These are phyloP conservation scores for Bos indicus DNA, from an alignment of 2,113 vertebrate species.

Conservation along the genomic window DNA sequence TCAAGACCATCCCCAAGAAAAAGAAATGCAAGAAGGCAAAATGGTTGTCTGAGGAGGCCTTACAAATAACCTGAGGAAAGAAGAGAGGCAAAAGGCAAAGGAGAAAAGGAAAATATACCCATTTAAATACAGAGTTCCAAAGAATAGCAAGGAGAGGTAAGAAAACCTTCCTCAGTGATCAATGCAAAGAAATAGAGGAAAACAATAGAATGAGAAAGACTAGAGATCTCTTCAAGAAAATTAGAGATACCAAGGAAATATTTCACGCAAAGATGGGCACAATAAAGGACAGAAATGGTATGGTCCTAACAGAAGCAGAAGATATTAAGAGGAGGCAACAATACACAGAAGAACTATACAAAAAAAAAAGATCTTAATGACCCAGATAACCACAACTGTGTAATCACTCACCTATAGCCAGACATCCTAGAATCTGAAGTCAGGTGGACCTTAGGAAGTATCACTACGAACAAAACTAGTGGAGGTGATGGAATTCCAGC, in stretches of 20 bases:
- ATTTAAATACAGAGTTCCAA: not conserved
- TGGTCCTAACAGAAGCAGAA: not conserved
- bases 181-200: not conserved
- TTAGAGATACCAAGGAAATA: not conserved
- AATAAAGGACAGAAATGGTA: not conserved
- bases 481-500: not conserved
- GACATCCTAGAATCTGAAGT: not conserved
- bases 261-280: fast-evolving
- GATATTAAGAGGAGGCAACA: not conserved
- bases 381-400: not conserved
- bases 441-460: not conserved
- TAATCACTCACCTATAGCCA: not conserved
- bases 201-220: not conserved
- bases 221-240: not conserved
- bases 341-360: not conserved
- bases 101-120: not conserved
- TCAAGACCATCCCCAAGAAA: not conserved
- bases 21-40: not conserved
- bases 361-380: not conserved
- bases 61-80: not conserved
- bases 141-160: not conserved
- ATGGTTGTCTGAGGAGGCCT: not conserved
- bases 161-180: not conserved
- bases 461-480: not conserved
- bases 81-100: not conserved